These are phyloP conservation scores for Lacerta agilis DNA, from an alignment of 2,797 vertebrate species.

Conservation along the genomic window DNA sequence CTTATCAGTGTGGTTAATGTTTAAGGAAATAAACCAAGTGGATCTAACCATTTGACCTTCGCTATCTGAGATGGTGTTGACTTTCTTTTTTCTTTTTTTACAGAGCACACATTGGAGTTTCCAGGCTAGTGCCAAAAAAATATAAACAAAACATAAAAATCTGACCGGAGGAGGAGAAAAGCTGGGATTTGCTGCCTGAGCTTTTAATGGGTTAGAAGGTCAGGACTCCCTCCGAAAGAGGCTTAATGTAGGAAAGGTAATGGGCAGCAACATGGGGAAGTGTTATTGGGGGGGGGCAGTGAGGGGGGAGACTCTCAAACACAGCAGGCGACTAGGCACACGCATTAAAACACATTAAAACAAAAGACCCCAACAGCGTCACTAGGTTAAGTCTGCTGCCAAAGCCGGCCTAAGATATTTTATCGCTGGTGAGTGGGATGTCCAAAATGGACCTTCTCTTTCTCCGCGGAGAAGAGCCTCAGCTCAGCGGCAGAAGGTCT, in stretches of 20 bases:
- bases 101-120: conserved; percentile 51
- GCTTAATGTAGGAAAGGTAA: conserved; percentile 13
- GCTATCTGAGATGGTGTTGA: conserved; percentile 69
- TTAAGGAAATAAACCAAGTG: conserved; percentile 64
- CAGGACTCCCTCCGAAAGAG: neutral
- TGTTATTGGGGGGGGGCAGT: neutral
- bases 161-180: neutral
- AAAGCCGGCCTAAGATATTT: neutral
- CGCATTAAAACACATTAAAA: no score
- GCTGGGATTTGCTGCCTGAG: neutral
- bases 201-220: conserved; percentile 48
- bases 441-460: neutral
- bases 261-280: neutral
- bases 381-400: neutral
- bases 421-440: neutral
- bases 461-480: no score
- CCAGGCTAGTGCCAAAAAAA: conserved; percentile 18
- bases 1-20: conserved; percentile 70
- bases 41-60: conserved; percentile 62
- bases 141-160: neutral
- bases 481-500: no score
- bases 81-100: conserved; percentile 12
- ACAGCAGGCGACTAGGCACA: neutral
- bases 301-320: neutral
- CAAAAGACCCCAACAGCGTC: no score